Percentiles rank a stretch among this genome's conserved stretches.
These are phyloP conservation scores for Scartelaos histophorus DNA, from an alignment of 2,113 vertebrate genomes.

Conservation along the genomic window DNA sequence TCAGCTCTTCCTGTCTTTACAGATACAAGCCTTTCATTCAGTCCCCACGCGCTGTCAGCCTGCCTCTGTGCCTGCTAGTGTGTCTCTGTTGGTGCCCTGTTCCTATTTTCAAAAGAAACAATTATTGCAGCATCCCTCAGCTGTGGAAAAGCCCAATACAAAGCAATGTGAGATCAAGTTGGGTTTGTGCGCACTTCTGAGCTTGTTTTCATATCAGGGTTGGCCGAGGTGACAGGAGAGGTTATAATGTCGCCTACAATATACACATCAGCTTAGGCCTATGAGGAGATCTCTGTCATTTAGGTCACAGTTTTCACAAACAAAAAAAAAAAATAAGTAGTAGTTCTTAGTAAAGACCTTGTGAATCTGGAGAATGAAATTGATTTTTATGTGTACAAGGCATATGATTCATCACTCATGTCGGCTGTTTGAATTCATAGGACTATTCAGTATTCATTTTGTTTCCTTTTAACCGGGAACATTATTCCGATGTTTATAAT, in stretches of 20 bases:
- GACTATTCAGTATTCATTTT: no score
- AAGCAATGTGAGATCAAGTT: constrained; percentile 28
- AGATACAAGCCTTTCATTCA: constrained; percentile 58
- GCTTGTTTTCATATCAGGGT: constrained; percentile 8
- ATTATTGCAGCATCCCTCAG: constrained; percentile 23
- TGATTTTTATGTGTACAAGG: neutral
- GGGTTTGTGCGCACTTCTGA: constrained; percentile 34
- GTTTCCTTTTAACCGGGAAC: no score
- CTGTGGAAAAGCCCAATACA: constrained; percentile 30
- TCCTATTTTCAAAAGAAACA: constrained; percentile 53
- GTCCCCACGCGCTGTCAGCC: constrained; percentile 31
- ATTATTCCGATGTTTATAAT: neutral
- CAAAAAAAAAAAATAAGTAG: neutral
- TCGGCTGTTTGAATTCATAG: no score
- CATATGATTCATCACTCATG: no score
- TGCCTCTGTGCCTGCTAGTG: constrained; percentile 47
- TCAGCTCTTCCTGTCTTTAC: constrained; percentile 19
- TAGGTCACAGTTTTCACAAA: neutral
- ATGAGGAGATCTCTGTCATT: neutral
- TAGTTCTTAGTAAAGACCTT: neutral
- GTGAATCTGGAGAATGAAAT: neutral
- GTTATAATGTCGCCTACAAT: neutral
- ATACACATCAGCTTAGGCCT: no score
- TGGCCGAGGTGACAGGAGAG: constrained; percentile 15
- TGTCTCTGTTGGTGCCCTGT: constrained; percentile 44